Conservation (phyloP, 1,140 invertebrate species). For the Drosophila pseudoananassae region DNA sequence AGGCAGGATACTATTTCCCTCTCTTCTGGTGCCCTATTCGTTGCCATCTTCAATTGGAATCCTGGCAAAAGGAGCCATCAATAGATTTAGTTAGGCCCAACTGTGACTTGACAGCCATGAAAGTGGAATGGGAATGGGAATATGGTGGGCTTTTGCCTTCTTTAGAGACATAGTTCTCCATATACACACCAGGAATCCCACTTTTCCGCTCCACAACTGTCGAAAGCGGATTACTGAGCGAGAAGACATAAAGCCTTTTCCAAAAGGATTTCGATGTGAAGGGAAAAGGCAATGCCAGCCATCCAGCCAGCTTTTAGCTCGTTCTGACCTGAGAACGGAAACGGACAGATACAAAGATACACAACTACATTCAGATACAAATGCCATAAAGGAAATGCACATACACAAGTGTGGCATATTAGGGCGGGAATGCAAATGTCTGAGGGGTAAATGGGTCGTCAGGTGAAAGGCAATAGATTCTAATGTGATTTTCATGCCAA, state of each 20-base stretch:
- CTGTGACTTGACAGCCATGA: conserved; percentile 14
- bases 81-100: conserved; percentile 30
- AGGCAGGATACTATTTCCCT: not conserved
- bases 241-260: conserved; percentile 73
- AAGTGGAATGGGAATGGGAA: no score
- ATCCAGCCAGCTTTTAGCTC: conserved; percentile 17
- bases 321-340: conserved; percentile 11
- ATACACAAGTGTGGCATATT: conserved; percentile 50
- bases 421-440: conserved; percentile 49
- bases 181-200: conserved; percentile 5
- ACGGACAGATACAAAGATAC: not conserved
- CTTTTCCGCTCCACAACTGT: conserved; percentile 11
- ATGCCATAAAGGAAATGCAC: conserved; percentile 70
- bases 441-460: conserved; percentile 32
- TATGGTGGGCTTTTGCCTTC: not conserved
- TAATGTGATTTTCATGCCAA: conserved; percentile 58
- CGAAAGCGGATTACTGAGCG: conserved; percentile 69
- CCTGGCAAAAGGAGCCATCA: conserved; percentile 19
- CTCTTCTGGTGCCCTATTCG: not conserved
- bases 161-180: conserved; percentile 15
- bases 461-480: conserved; percentile 44
- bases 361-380: conserved; percentile 23
- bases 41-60: conserved; percentile 5
- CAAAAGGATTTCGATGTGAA: conserved; percentile 66
- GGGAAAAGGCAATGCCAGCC: conserved; percentile 24